phyloP scores from a whole-genome alignment of 92 coral and sea anemone species.

The Porites cylindrica region DNA sequence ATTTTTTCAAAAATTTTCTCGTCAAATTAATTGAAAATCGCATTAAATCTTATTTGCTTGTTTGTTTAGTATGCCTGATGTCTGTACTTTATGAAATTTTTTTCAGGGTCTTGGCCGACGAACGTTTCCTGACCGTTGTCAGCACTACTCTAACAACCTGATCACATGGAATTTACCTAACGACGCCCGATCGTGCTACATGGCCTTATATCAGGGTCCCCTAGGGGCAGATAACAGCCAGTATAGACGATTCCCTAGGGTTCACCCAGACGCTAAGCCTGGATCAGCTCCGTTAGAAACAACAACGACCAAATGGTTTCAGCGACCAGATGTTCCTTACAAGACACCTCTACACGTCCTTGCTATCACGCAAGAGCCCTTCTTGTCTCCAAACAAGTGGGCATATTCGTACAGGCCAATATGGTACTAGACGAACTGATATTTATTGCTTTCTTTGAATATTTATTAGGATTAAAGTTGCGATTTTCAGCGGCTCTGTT shows the following conservation, averaged over 20 bases:
- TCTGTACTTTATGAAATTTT: no score
- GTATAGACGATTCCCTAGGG: conserved; percentile 76
- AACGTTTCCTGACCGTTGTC: conserved; percentile 75
- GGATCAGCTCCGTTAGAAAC: conserved; percentile 81
- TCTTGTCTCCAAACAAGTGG: conserved; percentile 88
- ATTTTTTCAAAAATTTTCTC: no score
- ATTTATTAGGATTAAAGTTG: not conserved
- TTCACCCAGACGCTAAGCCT: conserved; percentile 76
- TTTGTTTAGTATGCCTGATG: no score
- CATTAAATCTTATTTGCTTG: no score
- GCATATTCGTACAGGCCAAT: conserved; percentile 89
- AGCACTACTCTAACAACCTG: conserved; percentile 88
- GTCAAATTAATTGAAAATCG: no score
- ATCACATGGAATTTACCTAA: conserved; percentile 74
- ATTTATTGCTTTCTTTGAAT: not conserved
- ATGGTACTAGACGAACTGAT: conserved; percentile 25
- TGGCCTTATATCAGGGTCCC: conserved; percentile 67
- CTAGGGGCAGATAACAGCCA: conserved; percentile 61
- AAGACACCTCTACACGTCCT: conserved; percentile 91
- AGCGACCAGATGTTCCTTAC: conserved; percentile 62
- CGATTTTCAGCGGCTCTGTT: not conserved
- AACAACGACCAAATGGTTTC: conserved; percentile 80
- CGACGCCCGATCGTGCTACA: conserved; percentile 78
- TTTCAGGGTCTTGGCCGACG: conserved; percentile 91
- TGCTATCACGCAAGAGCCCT: conserved; percentile 89